Evolutionary conservation across 2,888 invertebrate species (phyloP).

Genomic region (Torymus texanus): DNA sequence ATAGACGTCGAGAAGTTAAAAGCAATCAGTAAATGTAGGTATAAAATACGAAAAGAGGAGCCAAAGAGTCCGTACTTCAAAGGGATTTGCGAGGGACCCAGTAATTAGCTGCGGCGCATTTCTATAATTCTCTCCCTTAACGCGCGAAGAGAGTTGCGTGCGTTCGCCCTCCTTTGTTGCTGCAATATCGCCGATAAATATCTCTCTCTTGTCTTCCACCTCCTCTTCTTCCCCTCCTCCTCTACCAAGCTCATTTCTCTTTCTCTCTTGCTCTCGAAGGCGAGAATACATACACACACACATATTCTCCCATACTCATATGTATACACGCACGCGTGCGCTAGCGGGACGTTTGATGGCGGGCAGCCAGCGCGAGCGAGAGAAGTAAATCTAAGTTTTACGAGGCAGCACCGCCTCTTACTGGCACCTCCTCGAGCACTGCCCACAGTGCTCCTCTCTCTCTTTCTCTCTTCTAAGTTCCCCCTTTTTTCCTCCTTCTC

Average conservation of each 20-base stretch:
- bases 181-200: conserved; percentile 72
- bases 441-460: conserved; percentile 64
- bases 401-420: conserved; percentile 76
- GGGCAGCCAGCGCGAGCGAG: conserved; percentile 71
- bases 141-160: background rate
- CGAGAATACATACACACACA: background rate
- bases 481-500: conserved; percentile 35
- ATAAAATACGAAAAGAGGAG: background rate
- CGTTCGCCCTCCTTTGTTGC: conserved; percentile 29
- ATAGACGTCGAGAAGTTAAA: conserved; percentile 45
- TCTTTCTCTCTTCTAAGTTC: conserved; percentile 51
- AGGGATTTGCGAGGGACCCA: conserved; percentile 7
- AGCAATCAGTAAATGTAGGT: conserved; percentile 34
- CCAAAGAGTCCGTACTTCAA: background rate
- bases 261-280: conserved; percentile 15
- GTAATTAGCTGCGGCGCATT: conserved; percentile 48
- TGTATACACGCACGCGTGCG: conserved; percentile 36
- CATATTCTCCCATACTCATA: conserved; percentile 56
- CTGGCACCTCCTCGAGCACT: conserved; percentile 75
- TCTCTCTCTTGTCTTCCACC: conserved; percentile 69
- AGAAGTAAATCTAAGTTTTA: conserved; percentile 76
- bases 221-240: conserved; percentile 11
- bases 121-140: conserved; percentile 40
- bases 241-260: conserved; percentile 14
- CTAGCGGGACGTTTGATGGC: conserved; percentile 71